Percentiles rank a stretch among this genome's conserved stretches.
phyloP scores from a whole-genome alignment of 2,113 vertebrate genomes.

The Ceyx melanurus region DNA sequence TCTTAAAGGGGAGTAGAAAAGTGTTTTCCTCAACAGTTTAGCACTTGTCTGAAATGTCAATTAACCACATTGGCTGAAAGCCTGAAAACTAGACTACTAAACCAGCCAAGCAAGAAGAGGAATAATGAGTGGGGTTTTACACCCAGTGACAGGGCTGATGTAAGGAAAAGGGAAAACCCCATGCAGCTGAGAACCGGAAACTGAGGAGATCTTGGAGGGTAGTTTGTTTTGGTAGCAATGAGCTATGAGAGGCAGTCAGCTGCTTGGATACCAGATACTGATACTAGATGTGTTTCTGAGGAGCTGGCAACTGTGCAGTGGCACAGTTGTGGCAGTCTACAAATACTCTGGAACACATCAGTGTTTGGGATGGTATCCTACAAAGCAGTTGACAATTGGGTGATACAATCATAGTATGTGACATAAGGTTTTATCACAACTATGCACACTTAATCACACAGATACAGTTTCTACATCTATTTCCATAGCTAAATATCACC shows the following conservation, averaged over 20 bases:
- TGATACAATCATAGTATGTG: neutral
- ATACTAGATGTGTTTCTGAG: neutral
- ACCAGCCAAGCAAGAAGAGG: neutral
- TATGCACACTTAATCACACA: neutral
- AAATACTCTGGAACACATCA: neutral
- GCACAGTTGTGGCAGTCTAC: neutral
- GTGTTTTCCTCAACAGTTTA: neutral
- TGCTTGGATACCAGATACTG: neutral
- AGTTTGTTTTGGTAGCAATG: neutral
- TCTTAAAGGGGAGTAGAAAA: neutral
- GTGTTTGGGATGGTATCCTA: neutral
- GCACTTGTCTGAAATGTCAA: neutral
- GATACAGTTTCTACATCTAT: neutral
- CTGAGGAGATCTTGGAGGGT: neutral
- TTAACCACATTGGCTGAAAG: neutral
- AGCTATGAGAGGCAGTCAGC: neutral
- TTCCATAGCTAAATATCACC: neutral
- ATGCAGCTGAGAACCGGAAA: neutral
- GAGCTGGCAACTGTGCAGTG: neutral
- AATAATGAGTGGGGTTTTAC: neutral
- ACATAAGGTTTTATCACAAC: neutral
- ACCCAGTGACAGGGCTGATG: neutral
- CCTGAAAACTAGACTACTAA: neutral
- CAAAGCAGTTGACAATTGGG: fast-evolving
- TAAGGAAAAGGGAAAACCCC: neutral